Evolutionary conservation across 2,888 invertebrate genomes (phyloP), one percentile per base, ranked within the genome.

Genomic region (Hemistola chrysoprasaria): DNA sequence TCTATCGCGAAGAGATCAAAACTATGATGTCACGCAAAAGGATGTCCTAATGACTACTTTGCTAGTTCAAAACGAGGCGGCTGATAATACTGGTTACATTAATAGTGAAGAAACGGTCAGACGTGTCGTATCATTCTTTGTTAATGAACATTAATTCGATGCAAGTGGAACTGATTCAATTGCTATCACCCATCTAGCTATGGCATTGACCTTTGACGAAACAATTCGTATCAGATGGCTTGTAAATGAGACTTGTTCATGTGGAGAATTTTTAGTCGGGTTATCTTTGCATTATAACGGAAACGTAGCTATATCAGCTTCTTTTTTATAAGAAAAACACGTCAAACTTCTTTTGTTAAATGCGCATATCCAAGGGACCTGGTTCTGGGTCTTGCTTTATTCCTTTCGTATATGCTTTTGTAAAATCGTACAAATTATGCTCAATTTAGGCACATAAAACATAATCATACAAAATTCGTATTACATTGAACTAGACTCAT

Each of bases 161-260:
- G 81, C 83, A 86, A 87, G 86, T 86, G 87, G 84, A 85, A 84
- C 86, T 72, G 85, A 87, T 86, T 87, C 85, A 83, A 84, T 86
- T 85, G 83, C 74, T 85, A 85, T 85, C 81, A 76, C 73, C 69
- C 72, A 76, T 82, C 65, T 73, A 66, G 56, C 72, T 64, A 63
- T 69, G 82, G 78, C 86, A 85, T 74, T 85, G 85, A 85, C 78
- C 86, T 82, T 79, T 76, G 71, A 67, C 67, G 72, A 78, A 79
- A 78, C 65, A 71, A 70, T 71, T 71, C 69, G 68, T 72, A 67
- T 62, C 63, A 61, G 56, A 57, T 63, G 48, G 52, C 58, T 59
- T 52, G 48, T 50, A 56, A 60, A 48, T 57, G 52, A 56, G 49
- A 50, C 54, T 49, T 56, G 55, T 65, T 46, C 48, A 49, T 50